These are phyloP conservation scores for Ptychoptera contaminata DNA, from an alignment of 2,888 invertebrate genomes.

Conservation along the genomic window DNA sequence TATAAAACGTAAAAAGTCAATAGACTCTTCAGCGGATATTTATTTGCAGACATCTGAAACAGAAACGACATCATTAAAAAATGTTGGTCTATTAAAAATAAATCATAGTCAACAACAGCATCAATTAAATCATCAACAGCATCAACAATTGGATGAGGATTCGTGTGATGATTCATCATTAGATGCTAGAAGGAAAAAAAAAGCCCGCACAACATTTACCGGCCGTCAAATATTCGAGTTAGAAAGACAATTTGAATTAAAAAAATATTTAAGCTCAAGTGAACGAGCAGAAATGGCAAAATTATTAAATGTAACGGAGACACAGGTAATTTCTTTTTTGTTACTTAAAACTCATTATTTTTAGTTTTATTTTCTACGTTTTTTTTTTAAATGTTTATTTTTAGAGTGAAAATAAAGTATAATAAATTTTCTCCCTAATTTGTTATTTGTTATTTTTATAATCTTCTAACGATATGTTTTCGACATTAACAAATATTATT, in stretches of 20 bases:
- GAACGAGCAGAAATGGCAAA: slow-evolving; percentile 92
- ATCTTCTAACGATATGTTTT: no score
- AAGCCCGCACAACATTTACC: slow-evolving; percentile 88
- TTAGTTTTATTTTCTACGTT: no score
- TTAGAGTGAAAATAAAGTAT: no score
- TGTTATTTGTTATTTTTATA: no score
- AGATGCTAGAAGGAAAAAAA: slow-evolving; percentile 53
- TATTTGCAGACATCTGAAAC: not conserved
- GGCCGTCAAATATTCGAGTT: slow-evolving; percentile 92
- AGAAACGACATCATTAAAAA: no score
- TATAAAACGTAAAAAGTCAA: slow-evolving; percentile 9
- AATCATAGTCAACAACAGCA: no score
- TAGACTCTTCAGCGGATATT: slow-evolving; percentile 2
- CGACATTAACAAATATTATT: no score
- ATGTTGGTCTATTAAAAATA: no score
- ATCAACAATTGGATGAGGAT: slow-evolving; percentile 30
- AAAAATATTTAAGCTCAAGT: slow-evolving; percentile 89
- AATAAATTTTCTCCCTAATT: no score
- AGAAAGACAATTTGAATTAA: slow-evolving; percentile 89
- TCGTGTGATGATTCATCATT: slow-evolving; percentile 33
- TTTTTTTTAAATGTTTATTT: no score
- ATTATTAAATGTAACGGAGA: slow-evolving; percentile 85
- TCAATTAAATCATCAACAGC: no score
- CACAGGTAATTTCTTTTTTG: slow-evolving; percentile 50
- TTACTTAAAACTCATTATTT: no score